phyloP scores from a whole-genome alignment of 2,113 vertebrate genomes.

The Gavialis gangeticus region DNA sequence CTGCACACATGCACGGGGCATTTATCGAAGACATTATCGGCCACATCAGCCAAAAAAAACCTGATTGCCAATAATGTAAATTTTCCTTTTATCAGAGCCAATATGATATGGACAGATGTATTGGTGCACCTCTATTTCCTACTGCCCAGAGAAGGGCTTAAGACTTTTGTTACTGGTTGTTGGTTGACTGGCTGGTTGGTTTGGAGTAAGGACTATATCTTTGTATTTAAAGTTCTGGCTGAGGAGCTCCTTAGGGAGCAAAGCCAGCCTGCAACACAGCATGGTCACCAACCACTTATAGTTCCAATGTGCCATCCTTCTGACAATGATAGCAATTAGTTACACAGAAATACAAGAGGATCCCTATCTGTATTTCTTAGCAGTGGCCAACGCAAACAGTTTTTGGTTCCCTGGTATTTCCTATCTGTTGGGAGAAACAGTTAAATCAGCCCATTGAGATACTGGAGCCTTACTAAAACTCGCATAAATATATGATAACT shows the following conservation, averaged over 20 bases:
- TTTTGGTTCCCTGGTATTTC: not conserved
- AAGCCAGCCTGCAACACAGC: no score
- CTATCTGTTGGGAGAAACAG: constrained; percentile 18
- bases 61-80: no score
- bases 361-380: not conserved
- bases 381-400: constrained; percentile 13
- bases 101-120: not conserved
- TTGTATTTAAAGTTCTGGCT: no score
- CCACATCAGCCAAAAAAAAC: no score
- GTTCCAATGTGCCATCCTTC: not conserved
- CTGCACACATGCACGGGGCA: no score
- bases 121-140: no score
- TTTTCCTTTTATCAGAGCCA: not conserved
- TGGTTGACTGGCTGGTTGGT: no score
- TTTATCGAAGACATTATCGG: no score
- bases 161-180: no score
- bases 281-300: not conserved
- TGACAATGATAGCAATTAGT: not conserved
- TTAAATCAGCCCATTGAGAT: not conserved
- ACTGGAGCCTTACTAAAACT: not conserved
- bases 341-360: not conserved
- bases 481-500: not conserved
- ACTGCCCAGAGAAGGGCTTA: no score
- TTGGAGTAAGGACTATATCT: no score
- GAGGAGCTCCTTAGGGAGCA: no score